Percentiles rank a stretch among this genome's conserved stretches.
Conservation (phyloP, 2,888 invertebrate species). For the Amblyjoppa proteus region DNA sequence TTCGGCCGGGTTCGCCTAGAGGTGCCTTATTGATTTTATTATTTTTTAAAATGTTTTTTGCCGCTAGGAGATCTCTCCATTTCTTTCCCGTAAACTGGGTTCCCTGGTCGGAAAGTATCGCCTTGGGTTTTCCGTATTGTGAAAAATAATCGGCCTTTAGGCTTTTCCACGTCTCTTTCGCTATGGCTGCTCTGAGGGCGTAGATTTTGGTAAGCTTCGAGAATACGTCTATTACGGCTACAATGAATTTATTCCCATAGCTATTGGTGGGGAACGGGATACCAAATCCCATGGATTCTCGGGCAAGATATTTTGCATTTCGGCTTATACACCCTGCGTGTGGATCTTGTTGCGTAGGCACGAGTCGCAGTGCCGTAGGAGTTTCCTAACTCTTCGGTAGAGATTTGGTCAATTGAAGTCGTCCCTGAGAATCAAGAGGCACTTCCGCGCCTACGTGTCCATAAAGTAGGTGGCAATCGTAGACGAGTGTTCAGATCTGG, state of each 20-base stretch:
- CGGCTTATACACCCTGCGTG: not conserved
- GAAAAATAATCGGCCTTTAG: conserved; percentile 10
- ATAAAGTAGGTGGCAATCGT: not conserved
- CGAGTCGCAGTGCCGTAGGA: conserved; percentile 35
- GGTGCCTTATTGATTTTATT: conserved; percentile 49
- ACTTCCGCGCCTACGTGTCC: not conserved
- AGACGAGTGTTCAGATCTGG: not conserved
- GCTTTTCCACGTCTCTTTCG: not conserved
- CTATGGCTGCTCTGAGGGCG: conserved; percentile 59
- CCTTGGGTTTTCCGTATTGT: conserved; percentile 23
- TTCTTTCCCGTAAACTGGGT: conserved; percentile 51
- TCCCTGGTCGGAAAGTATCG: conserved; percentile 41
- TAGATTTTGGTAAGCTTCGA: conserved; percentile 65
- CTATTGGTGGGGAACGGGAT: conserved; percentile 41
- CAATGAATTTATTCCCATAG: conserved; percentile 44
- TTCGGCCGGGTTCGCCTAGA: conserved; percentile 58
- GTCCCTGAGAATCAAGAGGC: not conserved
- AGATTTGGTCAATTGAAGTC: conserved; percentile 1
- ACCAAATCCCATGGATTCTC: conserved; percentile 28
- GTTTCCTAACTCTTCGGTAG: not conserved
- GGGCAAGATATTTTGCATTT: conserved; percentile 31
- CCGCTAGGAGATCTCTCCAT: conserved; percentile 25
- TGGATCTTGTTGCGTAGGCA: conserved; percentile 48
- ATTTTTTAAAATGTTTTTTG: conserved; percentile 26
- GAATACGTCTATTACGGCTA: conserved; percentile 66